Percentiles rank a stretch among this genome's conserved stretches.
phyloP scores from a whole-genome alignment of 1,140 invertebrate genomes.

The Xylocopa sonorina region DNA sequence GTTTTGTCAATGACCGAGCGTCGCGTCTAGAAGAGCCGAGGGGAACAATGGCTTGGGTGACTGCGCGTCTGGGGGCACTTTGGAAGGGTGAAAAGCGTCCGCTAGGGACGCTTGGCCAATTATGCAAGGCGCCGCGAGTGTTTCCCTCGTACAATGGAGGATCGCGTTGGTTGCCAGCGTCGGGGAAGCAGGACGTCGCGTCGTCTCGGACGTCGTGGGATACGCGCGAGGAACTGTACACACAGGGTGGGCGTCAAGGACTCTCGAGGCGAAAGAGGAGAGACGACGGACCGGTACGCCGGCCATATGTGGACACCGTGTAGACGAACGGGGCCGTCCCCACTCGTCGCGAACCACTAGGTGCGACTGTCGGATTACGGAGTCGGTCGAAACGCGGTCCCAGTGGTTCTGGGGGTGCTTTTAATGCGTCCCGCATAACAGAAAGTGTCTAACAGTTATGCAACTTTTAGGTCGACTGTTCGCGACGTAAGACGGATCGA shows the following conservation, averaged over 20 bases:
- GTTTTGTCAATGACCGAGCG: slow-evolving; percentile 42
- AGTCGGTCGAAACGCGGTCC: neutral
- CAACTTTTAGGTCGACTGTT: too few species aligned
- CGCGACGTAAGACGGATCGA: too few species aligned
- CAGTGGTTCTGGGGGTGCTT: neutral
- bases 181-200: slow-evolving; percentile 25
- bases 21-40: slow-evolving; percentile 22
- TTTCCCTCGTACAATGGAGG: slow-evolving; percentile 56
- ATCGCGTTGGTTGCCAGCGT: slow-evolving; percentile 24
- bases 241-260: slow-evolving; percentile 68
- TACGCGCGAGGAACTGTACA: slow-evolving; percentile 51
- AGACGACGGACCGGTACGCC: slow-evolving; percentile 56
- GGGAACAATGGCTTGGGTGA: slow-evolving; percentile 52
- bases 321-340: slow-evolving; percentile 47
- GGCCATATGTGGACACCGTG: slow-evolving; percentile 73
- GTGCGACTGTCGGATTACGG: slow-evolving; percentile 2
- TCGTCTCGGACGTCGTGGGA: slow-evolving; percentile 49
- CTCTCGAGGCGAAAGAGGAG: slow-evolving; percentile 53
- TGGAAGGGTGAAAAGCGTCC: slow-evolving; percentile 58
- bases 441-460: neutral
- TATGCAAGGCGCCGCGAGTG: slow-evolving; percentile 64
- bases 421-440: neutral
- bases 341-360: neutral
- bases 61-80: slow-evolving; percentile 40
- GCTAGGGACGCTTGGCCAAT: slow-evolving; percentile 51